phyloP scores from a whole-genome alignment of 1,140 invertebrate genomes.

The Zaprionus nigranus region DNA sequence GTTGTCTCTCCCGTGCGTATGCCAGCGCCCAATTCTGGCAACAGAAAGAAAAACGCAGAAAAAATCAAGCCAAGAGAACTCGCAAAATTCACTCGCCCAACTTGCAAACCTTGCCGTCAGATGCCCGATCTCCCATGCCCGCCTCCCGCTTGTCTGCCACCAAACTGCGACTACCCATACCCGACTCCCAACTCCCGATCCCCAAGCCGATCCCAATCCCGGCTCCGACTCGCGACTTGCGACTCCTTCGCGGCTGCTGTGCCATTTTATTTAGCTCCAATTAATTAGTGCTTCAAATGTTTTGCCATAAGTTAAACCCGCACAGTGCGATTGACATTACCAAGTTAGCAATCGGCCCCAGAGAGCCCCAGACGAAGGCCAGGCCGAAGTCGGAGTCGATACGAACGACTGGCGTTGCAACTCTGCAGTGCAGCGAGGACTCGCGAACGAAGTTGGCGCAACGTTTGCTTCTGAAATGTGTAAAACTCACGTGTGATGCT shows the following conservation, averaged over 20 bases:
- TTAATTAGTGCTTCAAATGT: conserved; percentile 85
- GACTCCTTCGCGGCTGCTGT: conserved; percentile 65
- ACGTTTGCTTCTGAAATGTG: conserved; percentile 77
- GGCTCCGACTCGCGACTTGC: neutral
- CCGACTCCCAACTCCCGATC: neutral
- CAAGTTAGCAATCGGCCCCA: conserved; percentile 65
- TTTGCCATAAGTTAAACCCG: conserved; percentile 84
- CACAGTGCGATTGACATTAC: conserved; percentile 83
- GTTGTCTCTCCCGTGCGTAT: conserved; percentile 51
- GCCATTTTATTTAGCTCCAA: conserved; percentile 84
- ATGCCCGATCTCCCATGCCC: too few relatives aligned
- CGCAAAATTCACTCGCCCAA: conserved; percentile 47
- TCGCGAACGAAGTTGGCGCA: conserved; percentile 44
- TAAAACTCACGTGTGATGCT: conserved; percentile 81
- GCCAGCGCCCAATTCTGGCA: conserved; percentile 21
- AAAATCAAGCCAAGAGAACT: conserved; percentile 43
- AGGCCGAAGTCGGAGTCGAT: conserved; percentile 36
- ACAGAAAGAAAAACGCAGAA: conserved; percentile 46
- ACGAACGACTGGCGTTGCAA: conserved; percentile 13
- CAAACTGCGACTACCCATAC: neutral
- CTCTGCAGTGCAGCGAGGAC: conserved; percentile 11
- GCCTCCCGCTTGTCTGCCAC: too few relatives aligned
- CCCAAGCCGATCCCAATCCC: neutral
- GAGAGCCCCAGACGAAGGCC: conserved; percentile 33
- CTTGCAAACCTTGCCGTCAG: too few relatives aligned